A percentile compares a stretch with the other conserved stretches of the same genome.
Conservation (phyloP, 2,113 vertebrate genomes). For the Strigops habroptila region DNA sequence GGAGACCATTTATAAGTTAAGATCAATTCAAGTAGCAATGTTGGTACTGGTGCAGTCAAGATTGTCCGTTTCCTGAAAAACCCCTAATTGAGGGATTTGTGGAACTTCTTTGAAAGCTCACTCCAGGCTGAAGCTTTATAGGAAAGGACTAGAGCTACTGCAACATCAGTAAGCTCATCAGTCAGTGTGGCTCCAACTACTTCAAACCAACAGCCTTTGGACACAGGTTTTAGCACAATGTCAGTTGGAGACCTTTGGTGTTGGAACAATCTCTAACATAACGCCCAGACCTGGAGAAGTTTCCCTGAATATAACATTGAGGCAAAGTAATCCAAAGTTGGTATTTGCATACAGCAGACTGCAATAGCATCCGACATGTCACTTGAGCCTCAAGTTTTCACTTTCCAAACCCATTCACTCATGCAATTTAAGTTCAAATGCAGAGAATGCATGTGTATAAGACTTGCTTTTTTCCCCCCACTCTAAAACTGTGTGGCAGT, state of each 20-base stretch:
- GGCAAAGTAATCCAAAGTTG: not conserved
- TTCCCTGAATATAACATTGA: not conserved
- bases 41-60: slow-evolving; percentile 75
- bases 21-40: slow-evolving; percentile 74
- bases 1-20: slow-evolving; percentile 68
- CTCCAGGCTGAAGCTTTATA: slow-evolving; percentile 64
- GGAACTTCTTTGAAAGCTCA: slow-evolving; percentile 62
- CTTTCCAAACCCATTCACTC: slow-evolving; percentile 67
- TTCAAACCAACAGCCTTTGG: not conserved
- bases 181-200: not conserved
- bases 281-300: not conserved
- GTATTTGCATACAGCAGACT: slow-evolving; percentile 9
- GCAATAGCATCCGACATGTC: slow-evolving; percentile 68
- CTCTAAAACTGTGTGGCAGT: slow-evolving; percentile 65
- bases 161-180: not conserved
- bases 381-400: slow-evolving; percentile 65
- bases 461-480: slow-evolving; percentile 55
- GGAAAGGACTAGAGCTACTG: slow-evolving; percentile 49
- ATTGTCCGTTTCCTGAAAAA: slow-evolving; percentile 58
- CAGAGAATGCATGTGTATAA: slow-evolving; percentile 62
- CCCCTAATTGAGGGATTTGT: slow-evolving; percentile 62
- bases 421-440: slow-evolving; percentile 65
- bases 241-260: not conserved
- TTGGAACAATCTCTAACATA: not conserved
- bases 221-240: not conserved